Conservation (phyloP, 2,797 vertebrate species). For the Calcarius lapponicus region DNA sequence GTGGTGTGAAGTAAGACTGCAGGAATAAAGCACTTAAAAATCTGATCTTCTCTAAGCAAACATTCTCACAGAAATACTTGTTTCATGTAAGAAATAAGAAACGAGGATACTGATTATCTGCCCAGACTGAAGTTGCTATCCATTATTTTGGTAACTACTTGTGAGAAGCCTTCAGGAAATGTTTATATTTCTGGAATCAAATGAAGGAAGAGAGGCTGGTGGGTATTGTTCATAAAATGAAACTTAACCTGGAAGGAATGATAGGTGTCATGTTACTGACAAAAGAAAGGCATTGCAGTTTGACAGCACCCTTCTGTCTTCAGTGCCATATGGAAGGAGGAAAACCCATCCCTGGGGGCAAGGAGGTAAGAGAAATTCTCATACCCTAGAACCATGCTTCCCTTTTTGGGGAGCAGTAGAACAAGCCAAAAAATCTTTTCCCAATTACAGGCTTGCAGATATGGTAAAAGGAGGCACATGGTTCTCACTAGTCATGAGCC, state of each 20-base stretch:
- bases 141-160: neutral
- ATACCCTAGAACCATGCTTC: neutral
- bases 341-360: neutral
- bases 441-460: neutral
- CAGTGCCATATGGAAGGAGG: neutral
- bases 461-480: neutral
- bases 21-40: neutral
- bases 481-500: neutral
- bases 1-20: neutral
- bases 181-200: neutral
- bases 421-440: neutral
- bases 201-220: neutral
- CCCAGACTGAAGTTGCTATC: neutral
- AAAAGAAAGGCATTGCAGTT: neutral
- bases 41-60: neutral
- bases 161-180: neutral
- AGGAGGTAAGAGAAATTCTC: neutral
- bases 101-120: neutral
- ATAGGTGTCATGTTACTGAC: neutral
- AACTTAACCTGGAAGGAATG: neutral
- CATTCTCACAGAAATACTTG: neutral
- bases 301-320: neutral
- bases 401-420: neutral
- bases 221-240: neutral
- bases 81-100: neutral